Base-by-base conservation (phyloP, 2,113 vertebrate genomes). In the Prionailurus bengalensis region DNA sequence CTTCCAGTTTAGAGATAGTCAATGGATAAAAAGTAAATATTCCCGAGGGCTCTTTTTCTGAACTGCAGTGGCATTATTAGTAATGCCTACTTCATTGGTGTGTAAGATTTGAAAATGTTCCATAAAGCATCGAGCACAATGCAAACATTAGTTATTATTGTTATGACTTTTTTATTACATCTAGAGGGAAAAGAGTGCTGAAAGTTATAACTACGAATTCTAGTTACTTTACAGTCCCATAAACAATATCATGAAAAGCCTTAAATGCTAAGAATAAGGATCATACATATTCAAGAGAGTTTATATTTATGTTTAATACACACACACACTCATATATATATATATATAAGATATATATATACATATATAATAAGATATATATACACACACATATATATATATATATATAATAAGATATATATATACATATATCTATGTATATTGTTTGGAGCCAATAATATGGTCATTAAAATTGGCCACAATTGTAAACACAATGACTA, bases 151-250 rank as follows among this genome's bases (percentile, higher is more conserved):
- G 33, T 79, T 91, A 79, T 61, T 91, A 87, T 61, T 90, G 3
- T 85, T 89, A 78, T 31, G 76, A 88, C 19, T 51, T 87, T 61
- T 96, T 82, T 84, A 71, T 89, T 70, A 74, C n/a, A 85, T 90
- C 58, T 80, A 29, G 71, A 85, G 17, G 58, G 78, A 81, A 97
- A 92, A 89, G 23, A 91, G 2, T 33, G 7, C 7, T 96, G 2
- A 27, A 71, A 89, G 29, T 82, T 95, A 89, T 82, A 91, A 58
- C 7, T 74, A 74, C 39, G 76, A 93, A 80, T 95, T 93, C 6
- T 8, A 82, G 71, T 86, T 87, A 88, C 29, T 95, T 89, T 85
- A 91, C 3, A 84, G 36, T 93, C 81, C 51, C 33, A 84, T 93
- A 95, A 89, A 81, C 9, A 96, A 39, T 58, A 87, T 39, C 42